These are phyloP conservation scores for Myiothlypis chrysogaster DNA, from an alignment of 2,797 vertebrate genomes.

Conservation along the genomic window DNA sequence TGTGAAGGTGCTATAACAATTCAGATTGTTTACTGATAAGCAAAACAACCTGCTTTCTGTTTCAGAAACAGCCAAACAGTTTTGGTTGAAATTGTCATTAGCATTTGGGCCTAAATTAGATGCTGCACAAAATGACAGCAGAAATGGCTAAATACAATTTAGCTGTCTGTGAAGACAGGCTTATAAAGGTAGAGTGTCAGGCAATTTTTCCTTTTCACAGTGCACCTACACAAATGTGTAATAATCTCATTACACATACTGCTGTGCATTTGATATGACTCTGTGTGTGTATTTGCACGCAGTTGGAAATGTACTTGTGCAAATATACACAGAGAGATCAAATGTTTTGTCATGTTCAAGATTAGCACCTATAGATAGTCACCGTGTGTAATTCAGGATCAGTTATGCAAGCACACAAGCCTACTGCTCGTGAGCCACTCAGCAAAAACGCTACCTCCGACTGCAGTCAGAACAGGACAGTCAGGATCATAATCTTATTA, in stretches of 20 bases:
- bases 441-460: neutral
- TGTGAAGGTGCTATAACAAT: constrained; percentile 1
- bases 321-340: neutral
- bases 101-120: neutral
- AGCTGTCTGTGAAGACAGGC: neutral
- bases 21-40: neutral
- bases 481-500: constrained; percentile 48
- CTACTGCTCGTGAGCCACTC: neutral
- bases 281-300: neutral
- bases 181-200: neutral
- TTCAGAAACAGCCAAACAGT: neutral
- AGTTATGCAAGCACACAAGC: constrained; percentile 5
- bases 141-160: neutral
- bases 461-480: constrained; percentile 12
- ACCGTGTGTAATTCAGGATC: neutral
- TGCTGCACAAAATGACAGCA: neutral
- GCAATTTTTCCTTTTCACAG: neutral
- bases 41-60: neutral
- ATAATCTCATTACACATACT: neutral
- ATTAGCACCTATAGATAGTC: neutral
- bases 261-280: accelerated
- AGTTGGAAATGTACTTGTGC: neutral
- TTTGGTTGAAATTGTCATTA: neutral
- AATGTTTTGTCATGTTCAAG: neutral
- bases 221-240: neutral